Base-by-base conservation (phyloP, 2,797 vertebrate species). In the Acrossocheilus wenchowensis region DNA sequence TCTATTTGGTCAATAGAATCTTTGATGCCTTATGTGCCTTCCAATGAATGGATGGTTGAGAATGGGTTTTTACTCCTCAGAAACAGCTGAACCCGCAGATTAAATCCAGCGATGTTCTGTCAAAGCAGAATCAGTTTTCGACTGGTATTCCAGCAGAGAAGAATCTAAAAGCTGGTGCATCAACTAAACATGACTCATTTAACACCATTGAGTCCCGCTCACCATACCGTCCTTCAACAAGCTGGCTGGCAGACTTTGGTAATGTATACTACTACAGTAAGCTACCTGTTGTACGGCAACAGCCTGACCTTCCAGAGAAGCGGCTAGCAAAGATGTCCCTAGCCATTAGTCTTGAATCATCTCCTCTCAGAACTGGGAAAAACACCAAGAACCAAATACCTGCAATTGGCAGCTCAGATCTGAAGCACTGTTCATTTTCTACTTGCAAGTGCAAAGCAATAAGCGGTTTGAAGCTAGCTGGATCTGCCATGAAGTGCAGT, bases 1-100 rank as follows among this genome's bases (percentile, higher is more conserved):
- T 91, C 92, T 0, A 90, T 95, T 60, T 96, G 95, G 95, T 95
- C 95, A 0, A 41, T 90, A 39, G 94, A 95, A 6, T 93, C 93
- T 7, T 52, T 93, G 79, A 45, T 86, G 36, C 91, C 91, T 19
- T 87, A 93, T 60, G 80, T 93, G 21, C 90, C 93, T 2, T 91
- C 93, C 2, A 52, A 89, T 0, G 93, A 93, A 2, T 91, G 85
- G 1, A 54, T 92, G 78, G 75, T 90, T 1, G 89, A 89, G 45
- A 93, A 92, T 36, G 72, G 82, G 54, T 23, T 52, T 1, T 10
- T 79, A 92, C 90, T 6, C 86, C 90, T 57, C 82, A 69, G 0
- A 85, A 86, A n/a, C 85, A 82, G 0, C 57, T 91, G 60, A 72
- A 12, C 2, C 34, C 43, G 23, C 34, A 87, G 23, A 75, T 21